phyloP scores from a whole-genome alignment of 30 jellyfish, hydroid and myxozoan genomes.

The Phacellophora camtschatica region DNA sequence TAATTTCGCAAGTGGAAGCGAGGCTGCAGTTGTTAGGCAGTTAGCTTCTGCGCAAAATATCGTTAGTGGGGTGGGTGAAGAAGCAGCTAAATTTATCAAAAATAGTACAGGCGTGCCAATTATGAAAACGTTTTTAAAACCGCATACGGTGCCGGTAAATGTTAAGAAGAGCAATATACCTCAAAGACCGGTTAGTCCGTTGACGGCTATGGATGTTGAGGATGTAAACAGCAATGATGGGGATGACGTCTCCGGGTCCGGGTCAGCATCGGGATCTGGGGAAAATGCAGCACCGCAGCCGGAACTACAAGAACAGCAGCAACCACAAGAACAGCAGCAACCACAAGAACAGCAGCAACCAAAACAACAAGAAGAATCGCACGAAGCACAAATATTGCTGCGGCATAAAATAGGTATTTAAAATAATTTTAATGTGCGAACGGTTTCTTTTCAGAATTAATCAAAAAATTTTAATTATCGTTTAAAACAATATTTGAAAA shows the following conservation, averaged over 20 bases:
- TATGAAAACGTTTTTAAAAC: constrained; percentile 2
- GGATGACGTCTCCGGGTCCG: constrained; percentile 59
- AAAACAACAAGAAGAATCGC: too few relatives aligned
- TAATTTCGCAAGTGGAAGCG: constrained; percentile 49
- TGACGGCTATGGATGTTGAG: constrained; percentile 63
- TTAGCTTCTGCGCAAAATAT: constrained; percentile 60
- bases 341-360: too few relatives aligned
- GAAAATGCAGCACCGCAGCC: constrained; percentile 22
- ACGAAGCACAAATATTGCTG: too few relatives aligned
- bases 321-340: too few relatives aligned
- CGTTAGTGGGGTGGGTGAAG: constrained; percentile 58
- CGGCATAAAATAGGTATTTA: too few relatives aligned
- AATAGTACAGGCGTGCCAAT: constrained; percentile 8
- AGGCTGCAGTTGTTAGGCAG: constrained; percentile 67
- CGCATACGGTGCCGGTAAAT: neutral
- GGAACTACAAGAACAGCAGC: too few relatives aligned
- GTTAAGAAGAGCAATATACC: constrained; percentile 66
- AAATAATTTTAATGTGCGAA: too few relatives aligned
- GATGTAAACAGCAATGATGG: constrained; percentile 57
- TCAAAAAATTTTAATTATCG: too few relatives aligned
- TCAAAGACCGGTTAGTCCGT: constrained; percentile 65
- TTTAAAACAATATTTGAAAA: too few relatives aligned
- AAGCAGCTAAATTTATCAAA: neutral
- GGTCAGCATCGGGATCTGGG: constrained; percentile 77
- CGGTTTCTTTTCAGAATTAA: too few relatives aligned